These are phyloP conservation scores for Pomacea canaliculata DNA, from an alignment of 2,888 invertebrate species.

Conservation along the genomic window DNA sequence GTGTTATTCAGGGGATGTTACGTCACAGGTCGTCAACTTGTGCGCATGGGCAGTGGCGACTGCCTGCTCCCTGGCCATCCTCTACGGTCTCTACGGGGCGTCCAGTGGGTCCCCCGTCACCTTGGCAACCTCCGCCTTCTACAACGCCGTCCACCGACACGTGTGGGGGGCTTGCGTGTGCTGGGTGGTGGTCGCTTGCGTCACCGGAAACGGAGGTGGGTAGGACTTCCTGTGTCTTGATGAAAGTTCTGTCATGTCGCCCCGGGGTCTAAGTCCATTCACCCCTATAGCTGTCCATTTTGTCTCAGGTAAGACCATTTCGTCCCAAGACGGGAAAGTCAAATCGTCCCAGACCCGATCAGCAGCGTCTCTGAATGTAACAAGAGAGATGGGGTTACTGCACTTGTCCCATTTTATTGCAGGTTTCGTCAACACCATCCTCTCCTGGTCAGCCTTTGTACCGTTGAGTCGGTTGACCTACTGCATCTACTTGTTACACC, in stretches of 20 bases:
- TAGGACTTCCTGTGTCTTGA: background rate
- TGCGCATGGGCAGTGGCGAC: conserved; percentile 53
- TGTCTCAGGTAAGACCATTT: too few relatives aligned
- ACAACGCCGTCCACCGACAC: conserved; percentile 69
- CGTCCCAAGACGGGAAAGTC: background rate
- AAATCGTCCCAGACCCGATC: background rate
- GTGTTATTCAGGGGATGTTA: too few relatives aligned
- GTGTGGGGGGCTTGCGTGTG: conserved; percentile 71
- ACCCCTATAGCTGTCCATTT: background rate
- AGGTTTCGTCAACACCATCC: conserved; percentile 21
- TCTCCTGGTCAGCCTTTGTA: conserved; percentile 15
- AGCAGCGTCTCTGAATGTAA: background rate
- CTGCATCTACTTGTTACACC: conserved; percentile 21
- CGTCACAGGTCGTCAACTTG: conserved; percentile 11
- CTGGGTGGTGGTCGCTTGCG: conserved; percentile 73
- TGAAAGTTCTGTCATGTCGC: background rate
- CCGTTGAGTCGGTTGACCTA: conserved; percentile 20
- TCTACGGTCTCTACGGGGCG: conserved; percentile 61
- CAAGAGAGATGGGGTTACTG: background rate
- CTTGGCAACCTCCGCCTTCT: conserved; percentile 57
- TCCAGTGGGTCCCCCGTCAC: conserved; percentile 45
- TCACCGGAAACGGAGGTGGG: conserved; percentile 71
- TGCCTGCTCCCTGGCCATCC: conserved; percentile 41
- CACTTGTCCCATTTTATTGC: background rate
- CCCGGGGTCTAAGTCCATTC: background rate